phyloP scores from a whole-genome alignment of 2,888 invertebrate genomes.

The Rhingia rostrata region DNA sequence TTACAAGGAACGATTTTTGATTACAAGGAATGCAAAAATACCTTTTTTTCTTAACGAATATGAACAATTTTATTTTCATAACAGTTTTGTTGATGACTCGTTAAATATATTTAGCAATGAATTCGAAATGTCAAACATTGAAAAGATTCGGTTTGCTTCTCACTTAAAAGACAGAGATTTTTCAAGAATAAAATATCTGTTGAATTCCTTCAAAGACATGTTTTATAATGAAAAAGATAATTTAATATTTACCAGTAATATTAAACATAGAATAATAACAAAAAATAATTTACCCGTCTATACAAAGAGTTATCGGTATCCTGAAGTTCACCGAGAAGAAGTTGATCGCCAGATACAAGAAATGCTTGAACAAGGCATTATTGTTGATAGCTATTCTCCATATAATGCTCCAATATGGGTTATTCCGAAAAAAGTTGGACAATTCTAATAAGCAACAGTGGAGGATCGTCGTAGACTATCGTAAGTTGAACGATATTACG shows the following conservation, averaged over 20 bases:
- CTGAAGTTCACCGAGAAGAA: slow-evolving; percentile 58
- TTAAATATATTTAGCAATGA: slow-evolving; percentile 2
- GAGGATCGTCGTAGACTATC: slow-evolving; percentile 40
- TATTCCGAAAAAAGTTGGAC: slow-evolving; percentile 71
- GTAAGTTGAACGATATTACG: not conserved
- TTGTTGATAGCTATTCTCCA: slow-evolving; percentile 25
- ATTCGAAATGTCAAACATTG: not conserved
- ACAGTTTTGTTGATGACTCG: not conserved
- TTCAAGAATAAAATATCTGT: slow-evolving; percentile 5
- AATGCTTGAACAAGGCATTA: slow-evolving; percentile 73
- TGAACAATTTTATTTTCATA: slow-evolving; percentile 13
- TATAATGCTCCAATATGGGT: slow-evolving; percentile 72
- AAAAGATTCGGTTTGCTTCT: not conserved
- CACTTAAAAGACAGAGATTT: not conserved
- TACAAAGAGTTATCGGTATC: slow-evolving; percentile 58
- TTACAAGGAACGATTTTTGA: slow-evolving; percentile 11
- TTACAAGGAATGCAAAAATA: slow-evolving; percentile 18
- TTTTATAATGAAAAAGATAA: slow-evolving; percentile 11
- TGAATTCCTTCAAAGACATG: slow-evolving; percentile 14
- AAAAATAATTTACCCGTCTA: slow-evolving; percentile 47
- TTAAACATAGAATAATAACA: slow-evolving; percentile 34
- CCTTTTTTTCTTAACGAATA: slow-evolving; percentile 14
- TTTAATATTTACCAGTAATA: slow-evolving; percentile 26
- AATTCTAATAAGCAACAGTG: slow-evolving; percentile 32
- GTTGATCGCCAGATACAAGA: slow-evolving; percentile 56